These are phyloP conservation scores for Sebastes hubbsi DNA, from an alignment of 2,797 vertebrate genomes.

Conservation along the genomic window DNA sequence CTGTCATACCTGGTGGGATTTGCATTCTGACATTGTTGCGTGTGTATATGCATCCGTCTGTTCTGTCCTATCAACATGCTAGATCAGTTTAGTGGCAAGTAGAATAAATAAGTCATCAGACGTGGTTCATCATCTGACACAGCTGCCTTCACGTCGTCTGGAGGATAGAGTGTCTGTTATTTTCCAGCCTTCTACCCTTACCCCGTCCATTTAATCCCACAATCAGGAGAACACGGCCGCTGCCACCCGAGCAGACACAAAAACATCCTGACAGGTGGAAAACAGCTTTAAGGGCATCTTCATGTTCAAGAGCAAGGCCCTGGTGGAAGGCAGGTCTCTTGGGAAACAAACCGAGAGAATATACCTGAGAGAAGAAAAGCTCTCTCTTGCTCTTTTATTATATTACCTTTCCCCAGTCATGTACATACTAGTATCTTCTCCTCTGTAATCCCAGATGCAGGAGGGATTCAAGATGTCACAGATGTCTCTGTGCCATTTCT, in stretches of 20 bases:
- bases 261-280: constrained; percentile 63
- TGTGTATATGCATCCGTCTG: not conserved
- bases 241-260: constrained; percentile 36
- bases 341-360: constrained; percentile 20
- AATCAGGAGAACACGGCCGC: constrained; percentile 60
- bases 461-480: constrained; percentile 53
- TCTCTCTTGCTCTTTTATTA: not conserved
- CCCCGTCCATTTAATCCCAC: constrained; percentile 55
- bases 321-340: constrained; percentile 4
- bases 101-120: constrained; percentile 9
- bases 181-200: constrained; percentile 9
- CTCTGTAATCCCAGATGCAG: constrained; percentile 24
- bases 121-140: not conserved
- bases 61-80: constrained; percentile 2
- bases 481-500: constrained; percentile 3
- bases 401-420: not conserved
- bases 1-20: not conserved
- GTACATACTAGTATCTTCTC: not conserved
- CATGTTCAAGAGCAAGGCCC: constrained; percentile 33
- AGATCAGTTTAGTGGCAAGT: not conserved
- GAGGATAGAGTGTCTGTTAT: constrained; percentile 34
- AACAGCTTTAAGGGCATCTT: constrained; percentile 49
- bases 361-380: not conserved
- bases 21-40: not conserved
- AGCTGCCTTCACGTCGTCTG: constrained; percentile 26